phyloP scores from a whole-genome alignment of 1,140 invertebrate genomes.

The Leptinotarsa defecta region DNA sequence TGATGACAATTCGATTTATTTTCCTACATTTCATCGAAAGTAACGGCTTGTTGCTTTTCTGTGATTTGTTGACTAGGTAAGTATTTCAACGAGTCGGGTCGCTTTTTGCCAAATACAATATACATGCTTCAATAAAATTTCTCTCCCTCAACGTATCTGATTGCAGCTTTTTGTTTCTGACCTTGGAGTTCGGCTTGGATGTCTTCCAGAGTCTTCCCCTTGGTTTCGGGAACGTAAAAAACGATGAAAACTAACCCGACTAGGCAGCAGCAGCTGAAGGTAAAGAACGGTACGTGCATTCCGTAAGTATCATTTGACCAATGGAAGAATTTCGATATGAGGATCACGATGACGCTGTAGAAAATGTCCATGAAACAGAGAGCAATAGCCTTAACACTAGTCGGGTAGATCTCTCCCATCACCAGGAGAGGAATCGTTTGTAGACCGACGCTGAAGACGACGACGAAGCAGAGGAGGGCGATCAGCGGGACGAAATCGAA shows the following conservation, averaged over 20 bases:
- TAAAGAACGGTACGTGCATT: slow-evolving; percentile 73
- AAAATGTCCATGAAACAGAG: slow-evolving; percentile 70
- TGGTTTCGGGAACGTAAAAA: slow-evolving; percentile 78
- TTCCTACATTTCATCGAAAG: too few relatives aligned
- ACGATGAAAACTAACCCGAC: slow-evolving; percentile 65
- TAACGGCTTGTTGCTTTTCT: too few relatives aligned
- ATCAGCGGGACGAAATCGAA: slow-evolving; percentile 67
- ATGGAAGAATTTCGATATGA: slow-evolving; percentile 73
- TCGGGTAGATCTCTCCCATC: slow-evolving; percentile 75
- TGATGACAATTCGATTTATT: too few relatives aligned
- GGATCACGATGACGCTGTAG: slow-evolving; percentile 73
- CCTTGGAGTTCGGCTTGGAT: slow-evolving; percentile 45
- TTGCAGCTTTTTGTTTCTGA: slow-evolving; percentile 47
- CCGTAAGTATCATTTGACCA: slow-evolving; percentile 63
- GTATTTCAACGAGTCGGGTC: too few relatives aligned
- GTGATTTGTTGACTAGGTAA: too few relatives aligned
- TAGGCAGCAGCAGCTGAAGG: slow-evolving; percentile 71
- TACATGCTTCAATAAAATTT: slow-evolving; percentile 56
- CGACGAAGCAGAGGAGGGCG: slow-evolving; percentile 69
- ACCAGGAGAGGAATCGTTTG: slow-evolving; percentile 73
- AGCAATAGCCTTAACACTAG: slow-evolving; percentile 70
- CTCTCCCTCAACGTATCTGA: slow-evolving; percentile 61
- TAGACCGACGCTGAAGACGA: slow-evolving; percentile 71
- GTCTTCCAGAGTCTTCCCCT: slow-evolving; percentile 72
- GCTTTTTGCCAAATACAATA: slow-evolving; percentile 37